These are phyloP conservation scores for Apaloderma vittatum DNA, from an alignment of 2,113 vertebrate genomes.

Conservation along the genomic window DNA sequence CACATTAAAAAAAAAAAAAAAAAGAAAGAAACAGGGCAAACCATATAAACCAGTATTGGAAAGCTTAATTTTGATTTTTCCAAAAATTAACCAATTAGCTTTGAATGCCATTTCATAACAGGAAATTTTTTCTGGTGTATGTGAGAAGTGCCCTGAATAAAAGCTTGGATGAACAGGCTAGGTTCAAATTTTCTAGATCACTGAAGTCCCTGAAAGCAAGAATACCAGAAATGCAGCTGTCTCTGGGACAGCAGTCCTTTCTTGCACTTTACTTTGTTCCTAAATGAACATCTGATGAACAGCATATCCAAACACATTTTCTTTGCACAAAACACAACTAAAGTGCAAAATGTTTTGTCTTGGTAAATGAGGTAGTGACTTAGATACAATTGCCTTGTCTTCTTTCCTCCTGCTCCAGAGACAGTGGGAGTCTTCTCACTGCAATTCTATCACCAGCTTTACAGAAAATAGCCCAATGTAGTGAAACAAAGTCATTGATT, in stretches of 20 bases:
- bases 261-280: neutral
- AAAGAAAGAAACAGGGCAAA: neutral
- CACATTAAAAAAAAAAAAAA: neutral
- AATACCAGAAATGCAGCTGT: neutral
- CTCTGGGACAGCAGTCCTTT: rapidly evolving
- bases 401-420: neutral
- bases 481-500: neutral
- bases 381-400: neutral
- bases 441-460: neutral
- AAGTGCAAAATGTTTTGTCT: neutral
- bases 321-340: neutral
- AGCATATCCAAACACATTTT: neutral
- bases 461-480: neutral
- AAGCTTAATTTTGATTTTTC: neutral
- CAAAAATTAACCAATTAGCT: neutral
- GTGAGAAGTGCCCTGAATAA: neutral
- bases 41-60: neutral
- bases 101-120: neutral
- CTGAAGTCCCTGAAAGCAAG: neutral
- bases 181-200: neutral
- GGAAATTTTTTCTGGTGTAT: neutral
- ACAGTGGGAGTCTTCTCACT: neutral
- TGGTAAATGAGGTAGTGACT: neutral
- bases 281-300: neutral
- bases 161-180: neutral